Base-by-base conservation (phyloP, 2,888 invertebrate genomes). In the Hybos culiciformis region DNA sequence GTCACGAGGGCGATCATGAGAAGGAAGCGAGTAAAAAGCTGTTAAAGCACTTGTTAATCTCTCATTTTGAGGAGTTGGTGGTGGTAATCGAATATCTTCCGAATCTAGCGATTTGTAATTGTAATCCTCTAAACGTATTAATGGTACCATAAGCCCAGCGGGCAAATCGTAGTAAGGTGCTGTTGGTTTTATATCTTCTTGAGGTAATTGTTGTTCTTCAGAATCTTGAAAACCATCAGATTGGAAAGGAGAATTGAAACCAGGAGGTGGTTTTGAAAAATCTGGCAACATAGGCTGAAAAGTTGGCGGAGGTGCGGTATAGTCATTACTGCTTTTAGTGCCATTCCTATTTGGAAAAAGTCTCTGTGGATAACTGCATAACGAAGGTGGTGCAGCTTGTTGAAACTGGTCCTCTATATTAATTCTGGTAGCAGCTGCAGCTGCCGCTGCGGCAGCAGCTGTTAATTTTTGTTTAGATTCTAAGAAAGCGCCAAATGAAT, bases 131-230 rank as follows among this genome's bases (percentile, higher is more conserved):
- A 91, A 67, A 74, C 86, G 86, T 46, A 98, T 86, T 12, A 96
- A 74, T n/a, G 96, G 92, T 44, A 94, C 93, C 83, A 98, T 96
- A 17, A 98, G 73, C 36, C 96, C 97, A 43, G 97, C 96, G 3
- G 98, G 97, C 50, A 97, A 72, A 62, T 97, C 96, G 63, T 85
- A 97, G 65, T 97, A 98, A 39, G 96, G 93, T 54, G 88, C 83
- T 20, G 85, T 82, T 20, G 94, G 94, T 69, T 87, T 78, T 50
- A 87, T 68, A 48, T 87, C 86, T 54, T 86, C 84, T 41, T 74
- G 63, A 3, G 61, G 54, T 19, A 66, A 67, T 63, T 32, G 66
- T 45, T 44, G 42, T 37, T 47, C 41, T 18, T 41, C 43, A 29
- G 4, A 2, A 12, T n/a, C 12, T 26, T 26, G 26, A 12, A 26